A percentile compares a stretch with the other conserved stretches of the same genome.
Conservation (phyloP, 2,888 invertebrate genomes). For the Orchestes rusci region DNA sequence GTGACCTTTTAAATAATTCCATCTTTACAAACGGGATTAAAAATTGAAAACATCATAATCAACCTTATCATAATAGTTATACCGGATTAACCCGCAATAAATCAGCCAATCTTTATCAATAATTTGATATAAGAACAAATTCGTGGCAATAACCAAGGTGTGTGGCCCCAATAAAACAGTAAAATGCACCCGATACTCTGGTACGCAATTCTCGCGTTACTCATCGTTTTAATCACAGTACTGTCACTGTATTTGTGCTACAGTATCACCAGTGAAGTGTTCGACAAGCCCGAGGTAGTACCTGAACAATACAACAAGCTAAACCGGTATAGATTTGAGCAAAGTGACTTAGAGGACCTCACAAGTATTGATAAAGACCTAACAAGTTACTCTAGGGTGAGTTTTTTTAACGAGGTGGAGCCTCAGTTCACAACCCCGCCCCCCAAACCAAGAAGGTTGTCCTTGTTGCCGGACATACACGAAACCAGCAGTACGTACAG, state of each 20-base stretch:
- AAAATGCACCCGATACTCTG: conserved; percentile 26
- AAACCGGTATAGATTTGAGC: conserved; percentile 20
- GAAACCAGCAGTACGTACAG: conserved; percentile 14
- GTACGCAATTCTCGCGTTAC: conserved; percentile 23
- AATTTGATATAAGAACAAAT: no score
- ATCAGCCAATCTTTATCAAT: no score
- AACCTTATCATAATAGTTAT: no score
- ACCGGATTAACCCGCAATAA: no score
- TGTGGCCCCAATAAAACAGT: no score
- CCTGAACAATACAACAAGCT: no score
- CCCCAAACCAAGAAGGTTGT: conserved; percentile 7
- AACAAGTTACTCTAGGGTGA: conserved; percentile 14
- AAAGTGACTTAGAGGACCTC: conserved; percentile 26
- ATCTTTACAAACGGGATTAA: no score
- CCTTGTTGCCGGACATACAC: conserved; percentile 23
- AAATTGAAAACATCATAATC: no score
- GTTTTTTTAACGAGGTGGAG: conserved; percentile 15
- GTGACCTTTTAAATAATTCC: no score
- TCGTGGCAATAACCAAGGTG: no score
- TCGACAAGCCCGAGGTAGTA: no score
- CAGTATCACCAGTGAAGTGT: conserved; percentile 18
- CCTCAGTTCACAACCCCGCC: conserved; percentile 2
- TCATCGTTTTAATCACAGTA: conserved; percentile 22
- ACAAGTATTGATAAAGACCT: conserved; percentile 24
- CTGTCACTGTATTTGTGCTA: conserved; percentile 21